Conservation (phyloP, 1,140 invertebrate genomes). For the Procambarus clarkii region DNA sequence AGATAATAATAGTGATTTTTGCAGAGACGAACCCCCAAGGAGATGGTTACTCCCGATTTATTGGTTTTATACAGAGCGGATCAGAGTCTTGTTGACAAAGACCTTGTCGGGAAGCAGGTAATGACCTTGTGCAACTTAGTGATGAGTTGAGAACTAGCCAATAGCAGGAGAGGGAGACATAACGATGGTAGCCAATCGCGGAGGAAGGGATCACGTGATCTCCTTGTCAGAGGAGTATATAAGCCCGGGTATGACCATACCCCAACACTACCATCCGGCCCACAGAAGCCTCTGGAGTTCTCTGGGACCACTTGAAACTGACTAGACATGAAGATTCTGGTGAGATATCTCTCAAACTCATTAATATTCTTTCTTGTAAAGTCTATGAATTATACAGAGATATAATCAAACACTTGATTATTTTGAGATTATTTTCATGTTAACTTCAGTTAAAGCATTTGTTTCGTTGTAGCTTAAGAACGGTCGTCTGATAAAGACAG, state of each 20-base stretch:
- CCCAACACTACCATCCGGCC: conserved; percentile 14
- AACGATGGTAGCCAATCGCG: conserved; percentile 1
- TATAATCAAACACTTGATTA: no score
- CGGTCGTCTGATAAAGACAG: no score
- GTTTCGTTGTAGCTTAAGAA: no score
- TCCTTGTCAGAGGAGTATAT: not conserved
- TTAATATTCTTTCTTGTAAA: no score
- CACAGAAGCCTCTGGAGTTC: conserved; percentile 18
- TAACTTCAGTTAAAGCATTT: no score
- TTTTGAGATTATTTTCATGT: no score
- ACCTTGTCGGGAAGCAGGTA: not conserved
- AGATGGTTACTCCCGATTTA: no score
- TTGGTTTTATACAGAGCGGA: not conserved
- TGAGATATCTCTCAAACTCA: not conserved
- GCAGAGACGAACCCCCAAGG: no score
- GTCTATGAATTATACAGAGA: no score
- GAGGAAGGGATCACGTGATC: conserved; percentile 10
- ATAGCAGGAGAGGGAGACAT: not conserved
- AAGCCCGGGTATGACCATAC: not conserved
- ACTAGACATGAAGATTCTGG: conserved; percentile 32
- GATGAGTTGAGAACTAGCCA: not conserved
- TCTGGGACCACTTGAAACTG: not conserved
- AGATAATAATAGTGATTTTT: not conserved
- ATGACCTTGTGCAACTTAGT: conserved; percentile 16
- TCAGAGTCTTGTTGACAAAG: no score